Conservation (phyloP, 2,797 vertebrate species). For the Typhlichthys subterraneus region DNA sequence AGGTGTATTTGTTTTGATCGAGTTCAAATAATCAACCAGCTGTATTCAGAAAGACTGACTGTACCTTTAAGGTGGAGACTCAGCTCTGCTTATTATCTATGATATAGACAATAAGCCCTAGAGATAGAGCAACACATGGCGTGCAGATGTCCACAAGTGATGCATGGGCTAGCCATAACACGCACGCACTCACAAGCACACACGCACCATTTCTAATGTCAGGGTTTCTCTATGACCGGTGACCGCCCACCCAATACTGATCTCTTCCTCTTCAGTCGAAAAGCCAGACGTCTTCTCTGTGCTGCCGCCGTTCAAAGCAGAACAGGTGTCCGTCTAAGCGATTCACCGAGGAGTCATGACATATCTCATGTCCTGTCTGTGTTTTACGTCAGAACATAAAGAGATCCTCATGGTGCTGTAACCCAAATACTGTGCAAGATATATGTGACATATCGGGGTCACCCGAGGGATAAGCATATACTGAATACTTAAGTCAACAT, state of each 20-base stretch:
- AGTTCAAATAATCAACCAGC: too few species aligned
- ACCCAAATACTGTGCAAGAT: conserved; percentile 8
- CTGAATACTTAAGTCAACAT: conserved; percentile 3
- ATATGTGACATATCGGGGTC: conserved; percentile 18
- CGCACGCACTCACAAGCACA: conserved; percentile 4
- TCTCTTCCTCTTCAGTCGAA: conserved; percentile 42
- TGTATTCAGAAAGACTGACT: too few species aligned
- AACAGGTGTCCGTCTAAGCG: conserved; percentile 48
- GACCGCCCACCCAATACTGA: conserved; percentile 16
- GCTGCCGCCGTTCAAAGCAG: conserved; percentile 50
- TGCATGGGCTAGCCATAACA: conserved; percentile 19
- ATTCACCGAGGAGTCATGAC: conserved; percentile 43
- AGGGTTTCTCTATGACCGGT: conserved; percentile 20
- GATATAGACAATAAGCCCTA: conserved; percentile 41
- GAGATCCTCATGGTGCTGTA: conserved; percentile 28
- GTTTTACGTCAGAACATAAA: conserved; percentile 39
- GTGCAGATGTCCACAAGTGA: conserved; percentile 61
- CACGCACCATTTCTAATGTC: conserved; percentile 32
- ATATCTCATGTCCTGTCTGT: conserved; percentile 34
- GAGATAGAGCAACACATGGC: conserved; percentile 62
- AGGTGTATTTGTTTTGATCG: too few species aligned
- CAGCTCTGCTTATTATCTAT: conserved; percentile 23
- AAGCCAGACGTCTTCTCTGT: conserved; percentile 31
- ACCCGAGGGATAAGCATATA: conserved; percentile 36
- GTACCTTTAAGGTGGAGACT: conserved; percentile 24